phyloP scores from a whole-genome alignment of 2,888 invertebrate species.

The Melitaea athalia region DNA sequence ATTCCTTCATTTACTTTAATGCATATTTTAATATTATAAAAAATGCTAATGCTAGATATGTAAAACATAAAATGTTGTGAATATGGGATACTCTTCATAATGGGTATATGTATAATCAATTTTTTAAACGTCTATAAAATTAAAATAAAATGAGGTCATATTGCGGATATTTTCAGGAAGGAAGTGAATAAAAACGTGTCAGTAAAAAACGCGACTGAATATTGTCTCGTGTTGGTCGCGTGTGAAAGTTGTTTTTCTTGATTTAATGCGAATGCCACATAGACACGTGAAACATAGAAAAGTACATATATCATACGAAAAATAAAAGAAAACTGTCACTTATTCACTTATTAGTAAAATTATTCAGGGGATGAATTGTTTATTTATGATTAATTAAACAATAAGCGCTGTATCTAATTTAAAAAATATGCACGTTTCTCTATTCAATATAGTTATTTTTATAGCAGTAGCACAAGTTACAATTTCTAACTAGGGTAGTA shows the following conservation, averaged over 20 bases:
- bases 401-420: too few relatives aligned
- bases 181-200: constrained; percentile 49
- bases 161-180: constrained; percentile 57
- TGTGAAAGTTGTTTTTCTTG: constrained; percentile 77
- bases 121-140: background rate
- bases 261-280: constrained; percentile 46
- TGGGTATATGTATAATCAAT: background rate
- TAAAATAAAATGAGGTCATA: constrained; percentile 5
- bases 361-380: too few relatives aligned
- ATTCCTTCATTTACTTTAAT: too few relatives aligned
- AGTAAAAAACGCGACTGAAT: constrained; percentile 46
- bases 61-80: too few relatives aligned
- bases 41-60: too few relatives aligned
- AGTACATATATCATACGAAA: background rate
- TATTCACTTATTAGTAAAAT: background rate
- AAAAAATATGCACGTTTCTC: too few relatives aligned
- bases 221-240: constrained; percentile 61
- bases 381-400: too few relatives aligned
- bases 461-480: too few relatives aligned
- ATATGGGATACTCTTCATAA: background rate
- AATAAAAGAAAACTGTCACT: constrained; percentile 5
- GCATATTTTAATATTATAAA: background rate
- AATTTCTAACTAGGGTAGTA: too few relatives aligned
- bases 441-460: too few relatives aligned
- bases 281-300: constrained; percentile 21